A percentile compares a stretch with the other conserved stretches of the same genome.
Evolutionary conservation across 2,888 invertebrate genomes (phyloP).

Genomic region (Drosophila nigricruria): DNA sequence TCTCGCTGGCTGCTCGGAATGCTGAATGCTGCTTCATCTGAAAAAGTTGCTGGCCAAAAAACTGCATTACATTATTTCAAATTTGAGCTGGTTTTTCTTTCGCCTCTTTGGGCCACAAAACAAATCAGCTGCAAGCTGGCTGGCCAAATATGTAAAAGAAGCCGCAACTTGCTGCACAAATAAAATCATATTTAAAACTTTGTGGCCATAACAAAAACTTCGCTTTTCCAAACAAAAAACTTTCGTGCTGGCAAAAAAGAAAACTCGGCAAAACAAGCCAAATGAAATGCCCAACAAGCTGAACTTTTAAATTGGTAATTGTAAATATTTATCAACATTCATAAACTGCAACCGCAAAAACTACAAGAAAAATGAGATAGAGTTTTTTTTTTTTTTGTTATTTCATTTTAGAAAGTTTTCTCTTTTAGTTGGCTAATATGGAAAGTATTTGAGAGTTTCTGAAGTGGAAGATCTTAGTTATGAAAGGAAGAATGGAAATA

Average conservation of each 20-base stretch:
- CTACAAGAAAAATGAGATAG: conserved; percentile 18
- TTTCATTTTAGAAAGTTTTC: conserved; percentile 10
- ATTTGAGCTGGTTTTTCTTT: conserved; percentile 22
- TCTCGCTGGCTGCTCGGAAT: conserved; percentile 14
- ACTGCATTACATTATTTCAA: conserved; percentile 55
- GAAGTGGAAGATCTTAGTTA: neutral
- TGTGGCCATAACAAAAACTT: conserved; percentile 45
- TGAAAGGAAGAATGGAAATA: neutral
- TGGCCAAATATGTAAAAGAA: conserved; percentile 64
- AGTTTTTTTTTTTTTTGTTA: neutral
- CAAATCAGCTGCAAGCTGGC: conserved; percentile 63
- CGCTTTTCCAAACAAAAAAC: conserved; percentile 65
- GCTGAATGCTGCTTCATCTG: conserved; percentile 21
- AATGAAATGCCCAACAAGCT: conserved; percentile 47
- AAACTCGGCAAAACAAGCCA: conserved; percentile 47
- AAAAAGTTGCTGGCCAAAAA: conserved; percentile 34
- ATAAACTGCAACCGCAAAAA: conserved; percentile 47
- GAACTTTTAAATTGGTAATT: conserved; percentile 77
- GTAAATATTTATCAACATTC: conserved; percentile 77
- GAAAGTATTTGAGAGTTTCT: conserved; percentile 8
- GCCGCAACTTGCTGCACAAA: conserved; percentile 65
- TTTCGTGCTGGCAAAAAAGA: conserved; percentile 62
- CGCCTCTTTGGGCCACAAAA: conserved; percentile 30
- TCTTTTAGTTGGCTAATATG: neutral
- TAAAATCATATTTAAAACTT: conserved; percentile 79